Percentiles rank a stretch among this genome's conserved stretches.
These are phyloP conservation scores for Phalanger gymnotis DNA, from an alignment of 2,797 vertebrate species.

Conservation along the genomic window DNA sequence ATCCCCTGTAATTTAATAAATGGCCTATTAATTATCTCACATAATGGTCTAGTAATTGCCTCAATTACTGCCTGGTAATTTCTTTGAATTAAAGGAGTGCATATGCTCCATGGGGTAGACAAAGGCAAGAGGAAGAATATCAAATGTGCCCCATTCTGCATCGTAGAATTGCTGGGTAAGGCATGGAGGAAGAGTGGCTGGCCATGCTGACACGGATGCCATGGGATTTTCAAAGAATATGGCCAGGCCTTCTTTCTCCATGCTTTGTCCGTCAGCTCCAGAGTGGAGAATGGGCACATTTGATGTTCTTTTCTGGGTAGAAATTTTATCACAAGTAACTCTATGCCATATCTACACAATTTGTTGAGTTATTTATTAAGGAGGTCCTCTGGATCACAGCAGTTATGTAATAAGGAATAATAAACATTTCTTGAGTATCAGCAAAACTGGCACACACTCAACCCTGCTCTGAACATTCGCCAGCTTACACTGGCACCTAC, in stretches of 20 bases:
- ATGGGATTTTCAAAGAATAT: neutral
- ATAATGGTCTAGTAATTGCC: conserved; percentile 1
- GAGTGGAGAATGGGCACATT: neutral
- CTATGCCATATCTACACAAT: neutral
- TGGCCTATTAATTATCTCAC: neutral
- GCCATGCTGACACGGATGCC: neutral
- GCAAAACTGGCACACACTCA: neutral
- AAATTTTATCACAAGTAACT: neutral
- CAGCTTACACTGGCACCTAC: neutral
- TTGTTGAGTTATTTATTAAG: neutral
- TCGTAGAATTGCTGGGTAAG: neutral
- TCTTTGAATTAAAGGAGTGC: conserved; percentile 35
- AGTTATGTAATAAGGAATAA: neutral
- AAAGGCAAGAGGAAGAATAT: conserved; percentile 41
- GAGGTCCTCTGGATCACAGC: neutral
- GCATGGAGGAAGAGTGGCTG: neutral
- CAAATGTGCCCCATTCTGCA: neutral
- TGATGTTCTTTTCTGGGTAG: neutral
- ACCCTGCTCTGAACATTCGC: neutral
- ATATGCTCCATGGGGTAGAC: conserved; percentile 5
- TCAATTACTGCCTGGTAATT: conserved; percentile 21
- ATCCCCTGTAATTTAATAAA: conserved; percentile 13
- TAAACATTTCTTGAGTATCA: neutral
- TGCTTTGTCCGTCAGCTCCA: neutral
- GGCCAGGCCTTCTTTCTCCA: neutral